phyloP scores from a whole-genome alignment of 2,888 invertebrate species.

The Fragum sueziense region DNA sequence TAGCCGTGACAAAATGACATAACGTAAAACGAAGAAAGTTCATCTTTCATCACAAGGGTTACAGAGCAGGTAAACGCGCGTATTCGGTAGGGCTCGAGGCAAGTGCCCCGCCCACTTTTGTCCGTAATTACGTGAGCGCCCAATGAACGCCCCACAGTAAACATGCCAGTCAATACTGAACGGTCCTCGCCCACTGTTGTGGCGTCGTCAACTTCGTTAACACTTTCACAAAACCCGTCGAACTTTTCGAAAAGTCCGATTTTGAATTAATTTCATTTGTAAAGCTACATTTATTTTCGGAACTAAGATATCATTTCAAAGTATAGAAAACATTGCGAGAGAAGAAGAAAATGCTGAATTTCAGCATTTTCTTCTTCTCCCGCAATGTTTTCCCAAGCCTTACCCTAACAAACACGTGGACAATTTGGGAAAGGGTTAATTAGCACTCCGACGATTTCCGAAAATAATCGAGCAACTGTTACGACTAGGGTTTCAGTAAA shows the following conservation, averaged over 20 bases:
- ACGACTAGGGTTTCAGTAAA: background rate
- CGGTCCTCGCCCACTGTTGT: background rate
- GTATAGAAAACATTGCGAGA: no score
- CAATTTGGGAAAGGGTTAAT: background rate
- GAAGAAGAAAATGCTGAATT: no score
- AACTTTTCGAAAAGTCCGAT: background rate
- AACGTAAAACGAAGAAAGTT: no score
- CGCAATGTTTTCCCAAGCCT: no score
- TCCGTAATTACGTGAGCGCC: constrained; percentile 11
- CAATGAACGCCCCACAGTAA: constrained; percentile 1
- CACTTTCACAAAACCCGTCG: background rate
- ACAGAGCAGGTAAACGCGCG: background rate
- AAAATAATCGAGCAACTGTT: constrained; percentile 20
- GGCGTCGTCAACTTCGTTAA: constrained; percentile 4
- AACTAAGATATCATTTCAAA: background rate
- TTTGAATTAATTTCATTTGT: background rate
- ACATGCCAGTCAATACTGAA: constrained; percentile 1
- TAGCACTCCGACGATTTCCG: background rate
- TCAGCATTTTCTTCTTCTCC: no score
- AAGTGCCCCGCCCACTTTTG: constrained; percentile 10
- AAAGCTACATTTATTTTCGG: background rate
- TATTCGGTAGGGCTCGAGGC: constrained; percentile 11
- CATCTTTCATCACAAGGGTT: background rate
- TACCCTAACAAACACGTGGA: background rate
- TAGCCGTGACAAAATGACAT: no score